Evolutionary conservation across 2,888 invertebrate species (phyloP), one percentile per base, ranked within the genome.

Genomic region (Cerceris ruficornis): DNA sequence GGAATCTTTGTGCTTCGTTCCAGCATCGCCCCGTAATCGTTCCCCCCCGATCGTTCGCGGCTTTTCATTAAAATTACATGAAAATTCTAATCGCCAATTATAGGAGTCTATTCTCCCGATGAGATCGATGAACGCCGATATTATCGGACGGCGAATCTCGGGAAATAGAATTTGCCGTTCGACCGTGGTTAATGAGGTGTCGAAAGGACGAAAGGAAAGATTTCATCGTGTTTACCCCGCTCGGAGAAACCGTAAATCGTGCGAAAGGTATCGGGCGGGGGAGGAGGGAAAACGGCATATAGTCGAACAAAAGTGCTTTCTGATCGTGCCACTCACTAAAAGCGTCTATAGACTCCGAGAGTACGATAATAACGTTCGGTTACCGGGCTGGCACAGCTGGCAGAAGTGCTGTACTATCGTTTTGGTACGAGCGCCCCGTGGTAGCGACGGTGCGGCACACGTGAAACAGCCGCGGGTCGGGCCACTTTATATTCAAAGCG

Each of bases 401-500:
- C 73, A 72, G 82, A 67, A 74, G 77, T 59, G 75, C 68, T 58
- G 75, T 72, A 75, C 77, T 78, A 78, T 80, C 86, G 82, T 74
- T 77, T 77, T 75, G 81, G 54, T 75, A 74, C 68, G 74, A 69
- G 69, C 72, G 78, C 74, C 68, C 28, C 28, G 4, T 28, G 59
- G 70, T 73, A 62, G 75, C 71, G 64, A 75, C 73, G 76, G 69
- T 65, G 68, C 77, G 76, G 71, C 71, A 77, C 77, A 82, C 85
- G 80, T 84, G 84, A 85, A 82, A 79, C 84, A 75, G 78, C 67
- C 86, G 72, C 75, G 67, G 78, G 65, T 66, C 75, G 77, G 75
- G 84, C 87, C 88, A 90, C 90, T 92, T 92, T 91, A 88, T 91
- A 92, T 92, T 91, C 91, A 91, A 91, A 91, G 88, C 88, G 89